phyloP scores from a whole-genome alignment of 1,140 invertebrate genomes.

The Lepidotrigona ventralis region DNA sequence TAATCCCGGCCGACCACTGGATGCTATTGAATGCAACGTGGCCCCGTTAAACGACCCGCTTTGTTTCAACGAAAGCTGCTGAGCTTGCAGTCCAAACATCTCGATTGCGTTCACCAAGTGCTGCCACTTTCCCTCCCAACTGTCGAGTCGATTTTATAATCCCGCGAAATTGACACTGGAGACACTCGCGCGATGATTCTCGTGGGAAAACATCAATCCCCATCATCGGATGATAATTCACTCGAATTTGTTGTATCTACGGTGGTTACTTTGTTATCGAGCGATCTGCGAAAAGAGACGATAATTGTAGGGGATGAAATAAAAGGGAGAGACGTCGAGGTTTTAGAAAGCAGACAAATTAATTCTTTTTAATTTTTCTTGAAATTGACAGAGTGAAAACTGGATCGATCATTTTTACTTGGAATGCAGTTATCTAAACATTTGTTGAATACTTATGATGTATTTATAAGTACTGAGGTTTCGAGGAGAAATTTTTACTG shows the following conservation, averaged over 20 bases:
- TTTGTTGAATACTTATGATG: too few species aligned
- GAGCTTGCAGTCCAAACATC: slow-evolving; percentile 15
- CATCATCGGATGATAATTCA: not conserved
- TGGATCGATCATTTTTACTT: too few species aligned
- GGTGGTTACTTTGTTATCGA: too few species aligned
- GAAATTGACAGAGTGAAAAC: too few species aligned
- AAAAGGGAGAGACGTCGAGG: too few species aligned
- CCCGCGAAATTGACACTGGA: not conserved
- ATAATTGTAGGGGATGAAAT: too few species aligned
- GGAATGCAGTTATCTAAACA: too few species aligned
- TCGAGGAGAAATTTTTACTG: too few species aligned
- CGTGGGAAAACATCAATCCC: not conserved
- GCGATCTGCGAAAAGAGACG: too few species aligned
- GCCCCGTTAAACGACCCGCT: slow-evolving; percentile 8
- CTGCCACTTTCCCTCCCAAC: not conserved
- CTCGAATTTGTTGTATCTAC: not conserved
- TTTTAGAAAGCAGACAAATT: too few species aligned
- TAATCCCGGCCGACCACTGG: slow-evolving; percentile 3
- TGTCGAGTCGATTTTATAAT: slow-evolving; percentile 27
- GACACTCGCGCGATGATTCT: not conserved
- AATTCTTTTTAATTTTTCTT: too few species aligned
- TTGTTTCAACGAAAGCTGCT: slow-evolving; percentile 23
- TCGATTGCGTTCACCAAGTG: slow-evolving; percentile 13
- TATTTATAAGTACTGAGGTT: too few species aligned
- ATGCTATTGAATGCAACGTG: slow-evolving; percentile 9